Percentiles rank a stretch among this genome's conserved stretches.
phyloP scores from a whole-genome alignment of 2,113 vertebrate genomes.

The Terrapene triunguis region DNA sequence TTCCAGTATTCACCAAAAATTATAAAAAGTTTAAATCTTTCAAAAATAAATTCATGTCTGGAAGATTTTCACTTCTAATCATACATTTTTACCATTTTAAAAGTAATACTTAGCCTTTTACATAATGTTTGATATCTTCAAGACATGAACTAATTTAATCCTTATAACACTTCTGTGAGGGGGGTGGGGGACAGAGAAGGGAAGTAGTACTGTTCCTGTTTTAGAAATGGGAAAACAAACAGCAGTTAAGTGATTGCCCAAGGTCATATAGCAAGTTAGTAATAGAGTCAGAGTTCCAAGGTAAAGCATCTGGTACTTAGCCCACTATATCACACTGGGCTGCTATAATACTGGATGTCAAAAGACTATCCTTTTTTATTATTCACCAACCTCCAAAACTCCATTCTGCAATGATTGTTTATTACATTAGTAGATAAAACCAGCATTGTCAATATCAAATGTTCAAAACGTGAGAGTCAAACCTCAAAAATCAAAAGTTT shows the following conservation, averaged over 20 bases:
- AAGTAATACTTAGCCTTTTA: not conserved
- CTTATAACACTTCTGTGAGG: not conserved
- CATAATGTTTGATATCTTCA: fast-evolving
- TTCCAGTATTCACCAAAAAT: not conserved
- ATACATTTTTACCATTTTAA: not conserved
- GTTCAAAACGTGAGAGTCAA: not conserved
- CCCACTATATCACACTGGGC: not conserved
- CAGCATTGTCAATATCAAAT: not conserved
- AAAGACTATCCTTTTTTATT: not conserved
- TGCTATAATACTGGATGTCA: not conserved
- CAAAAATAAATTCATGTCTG: not conserved
- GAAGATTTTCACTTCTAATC: not conserved
- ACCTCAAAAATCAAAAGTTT: not conserved
- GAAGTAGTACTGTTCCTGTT: not conserved
- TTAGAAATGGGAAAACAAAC: not conserved
- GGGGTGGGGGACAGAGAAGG: fast-evolving
- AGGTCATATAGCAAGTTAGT: not conserved
- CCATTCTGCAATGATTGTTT: not conserved
- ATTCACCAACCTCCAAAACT: not conserved
- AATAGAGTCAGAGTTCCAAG: not conserved
- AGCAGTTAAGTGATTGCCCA: not conserved
- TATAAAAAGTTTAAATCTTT: fast-evolving
- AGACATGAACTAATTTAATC: not conserved
- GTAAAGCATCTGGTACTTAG: not conserved
- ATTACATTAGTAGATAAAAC: not conserved